A percentile compares a stretch with the other conserved stretches of the same genome.
These are phyloP conservation scores for Eutrigla gurnardus DNA, from an alignment of 2,797 vertebrate species.

Conservation along the genomic window DNA sequence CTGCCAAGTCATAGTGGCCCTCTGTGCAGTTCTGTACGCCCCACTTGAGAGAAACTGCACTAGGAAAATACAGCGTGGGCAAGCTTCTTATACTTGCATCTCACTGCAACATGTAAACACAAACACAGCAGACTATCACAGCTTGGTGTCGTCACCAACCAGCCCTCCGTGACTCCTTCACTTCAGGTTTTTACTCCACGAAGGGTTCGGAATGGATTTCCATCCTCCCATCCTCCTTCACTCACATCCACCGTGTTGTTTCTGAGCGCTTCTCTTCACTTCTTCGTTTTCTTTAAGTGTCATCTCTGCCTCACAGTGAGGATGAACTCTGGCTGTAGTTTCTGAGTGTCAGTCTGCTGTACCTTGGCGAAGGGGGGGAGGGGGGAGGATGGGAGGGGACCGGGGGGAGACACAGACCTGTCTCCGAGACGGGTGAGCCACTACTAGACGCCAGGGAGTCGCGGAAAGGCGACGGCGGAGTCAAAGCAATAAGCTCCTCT, in stretches of 20 bases:
- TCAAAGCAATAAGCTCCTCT: constrained; percentile 95
- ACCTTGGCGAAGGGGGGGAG: constrained; percentile 91
- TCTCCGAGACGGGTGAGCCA: constrained; percentile 90
- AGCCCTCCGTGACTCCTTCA: constrained; percentile 32
- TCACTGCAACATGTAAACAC: constrained; percentile 84
- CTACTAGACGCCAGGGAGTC: constrained; percentile 95
- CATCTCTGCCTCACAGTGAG: constrained; percentile 88
- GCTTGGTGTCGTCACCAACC: constrained; percentile 57
- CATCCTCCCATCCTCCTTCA: constrained; percentile 25
- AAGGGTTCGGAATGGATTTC: constrained; percentile 41
- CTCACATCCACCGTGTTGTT: constrained; percentile 17
- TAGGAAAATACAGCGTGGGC: constrained; percentile 60
- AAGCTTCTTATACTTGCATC: constrained; percentile 54
- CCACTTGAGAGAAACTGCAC: constrained; percentile 48
- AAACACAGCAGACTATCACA: constrained; percentile 64
- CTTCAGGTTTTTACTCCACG: constrained; percentile 35
- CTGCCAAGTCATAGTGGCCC: constrained; percentile 36
- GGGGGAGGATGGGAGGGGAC: constrained; percentile 75
- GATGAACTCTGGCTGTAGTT: constrained; percentile 99
- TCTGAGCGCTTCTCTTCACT: constrained; percentile 28
- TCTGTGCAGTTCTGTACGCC: constrained; percentile 39
- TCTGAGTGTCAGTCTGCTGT: constrained; percentile 93
- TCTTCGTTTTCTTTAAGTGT: neutral
- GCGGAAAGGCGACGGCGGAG: constrained; percentile 97
- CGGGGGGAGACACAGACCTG: constrained; percentile 81